These are phyloP conservation scores for Limnephilus rhombicus DNA, from an alignment of 2,888 invertebrate species.

Conservation along the genomic window DNA sequence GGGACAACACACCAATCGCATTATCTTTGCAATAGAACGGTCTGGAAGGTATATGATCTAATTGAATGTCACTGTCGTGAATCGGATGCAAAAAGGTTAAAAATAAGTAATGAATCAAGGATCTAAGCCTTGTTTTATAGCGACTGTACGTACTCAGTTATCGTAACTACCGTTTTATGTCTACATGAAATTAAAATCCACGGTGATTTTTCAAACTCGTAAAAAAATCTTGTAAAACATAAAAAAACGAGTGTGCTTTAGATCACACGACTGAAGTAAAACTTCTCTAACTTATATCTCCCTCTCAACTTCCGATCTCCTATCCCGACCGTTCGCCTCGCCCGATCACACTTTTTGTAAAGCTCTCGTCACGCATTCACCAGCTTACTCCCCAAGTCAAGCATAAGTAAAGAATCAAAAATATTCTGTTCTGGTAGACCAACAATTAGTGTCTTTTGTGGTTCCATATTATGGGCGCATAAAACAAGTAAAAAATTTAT, in stretches of 20 bases:
- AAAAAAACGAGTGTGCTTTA: too few species aligned
- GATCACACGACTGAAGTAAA: too few species aligned
- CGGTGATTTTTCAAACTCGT: too few species aligned
- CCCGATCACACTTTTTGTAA: too few species aligned
- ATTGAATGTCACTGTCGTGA: neutral
- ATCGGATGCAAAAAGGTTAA: neutral
- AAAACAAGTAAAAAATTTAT: neutral
- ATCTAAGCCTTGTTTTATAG: neutral
- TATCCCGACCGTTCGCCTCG: too few species aligned
- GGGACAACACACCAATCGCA: neutral
- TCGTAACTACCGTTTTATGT: too few species aligned
- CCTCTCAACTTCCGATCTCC: too few species aligned
- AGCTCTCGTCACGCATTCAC: too few species aligned
- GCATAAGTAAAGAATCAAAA: too few species aligned
- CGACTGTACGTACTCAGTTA: neutral
- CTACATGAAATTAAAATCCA: neutral
- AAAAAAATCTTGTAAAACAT: neutral
- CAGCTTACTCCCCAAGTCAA: too few species aligned
- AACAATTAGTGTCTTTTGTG: neutral
- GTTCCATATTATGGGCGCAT: neutral
- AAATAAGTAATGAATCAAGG: neutral
- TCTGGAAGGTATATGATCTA: neutral
- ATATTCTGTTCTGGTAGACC: too few species aligned
- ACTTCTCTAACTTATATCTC: too few species aligned
- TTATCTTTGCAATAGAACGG: neutral